phyloP scores from a whole-genome alignment of 2,113 vertebrate genomes.

The Hippopotamus amphibius region DNA sequence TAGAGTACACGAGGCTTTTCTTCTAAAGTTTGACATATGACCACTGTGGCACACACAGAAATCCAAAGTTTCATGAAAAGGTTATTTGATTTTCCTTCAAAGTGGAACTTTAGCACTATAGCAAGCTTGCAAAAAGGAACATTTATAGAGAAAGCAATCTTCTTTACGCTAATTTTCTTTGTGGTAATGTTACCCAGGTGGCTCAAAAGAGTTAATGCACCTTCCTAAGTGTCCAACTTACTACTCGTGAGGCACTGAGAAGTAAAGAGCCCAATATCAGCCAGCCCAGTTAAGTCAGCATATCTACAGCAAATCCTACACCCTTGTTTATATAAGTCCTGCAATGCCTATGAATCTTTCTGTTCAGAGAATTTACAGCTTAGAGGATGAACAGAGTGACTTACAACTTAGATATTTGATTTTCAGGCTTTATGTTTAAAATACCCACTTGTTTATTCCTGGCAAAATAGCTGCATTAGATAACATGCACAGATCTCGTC shows the following conservation, averaged over 20 bases:
- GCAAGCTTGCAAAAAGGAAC: constrained; percentile 70
- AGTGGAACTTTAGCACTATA: constrained; percentile 46
- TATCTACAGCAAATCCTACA: constrained; percentile 56
- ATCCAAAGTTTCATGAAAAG: constrained; percentile 34
- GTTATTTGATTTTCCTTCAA: constrained; percentile 36
- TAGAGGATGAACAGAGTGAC: constrained; percentile 16
- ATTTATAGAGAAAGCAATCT: constrained; percentile 68
- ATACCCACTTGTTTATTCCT: constrained; percentile 2
- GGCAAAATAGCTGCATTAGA: constrained; percentile 31
- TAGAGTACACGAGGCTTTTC: neutral
- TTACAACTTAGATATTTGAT: constrained; percentile 16
- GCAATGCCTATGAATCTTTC: constrained; percentile 43
- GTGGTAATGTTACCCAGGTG: constrained; percentile 65
- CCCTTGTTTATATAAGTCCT: constrained; percentile 56
- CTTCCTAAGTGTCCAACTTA: constrained; percentile 48
- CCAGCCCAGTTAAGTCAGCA: constrained; percentile 56
- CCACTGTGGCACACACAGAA: neutral
- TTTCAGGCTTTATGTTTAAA: constrained; percentile 56
- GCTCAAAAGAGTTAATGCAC: constrained; percentile 63
- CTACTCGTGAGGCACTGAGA: constrained; percentile 41
- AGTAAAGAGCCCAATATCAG: neutral
- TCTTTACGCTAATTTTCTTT: constrained; percentile 64
- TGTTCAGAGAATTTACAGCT: constrained; percentile 57
- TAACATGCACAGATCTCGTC: neutral
- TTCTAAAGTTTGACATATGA: neutral